Evolutionary conservation across 2,888 invertebrate genomes (phyloP).

Genomic region (Tetranychus truncatus): DNA sequence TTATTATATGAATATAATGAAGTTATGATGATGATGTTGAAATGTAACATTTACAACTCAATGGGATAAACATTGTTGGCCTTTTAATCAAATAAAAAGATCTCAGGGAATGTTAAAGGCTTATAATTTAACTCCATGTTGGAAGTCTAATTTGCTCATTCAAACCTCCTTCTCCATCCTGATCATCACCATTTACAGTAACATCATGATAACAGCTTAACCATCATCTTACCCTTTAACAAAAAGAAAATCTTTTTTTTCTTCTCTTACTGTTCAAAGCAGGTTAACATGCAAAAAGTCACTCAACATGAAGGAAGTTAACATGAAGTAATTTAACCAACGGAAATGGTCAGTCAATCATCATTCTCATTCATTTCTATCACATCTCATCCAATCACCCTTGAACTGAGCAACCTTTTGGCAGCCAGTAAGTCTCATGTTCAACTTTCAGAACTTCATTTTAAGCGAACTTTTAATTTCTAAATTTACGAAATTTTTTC

Average conservation of each 20-base stretch:
- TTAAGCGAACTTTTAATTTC: too few relatives aligned
- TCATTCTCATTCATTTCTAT: background rate
- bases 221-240: too few relatives aligned
- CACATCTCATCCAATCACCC: background rate
- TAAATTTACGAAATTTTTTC: too few relatives aligned
- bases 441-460: too few relatives aligned
- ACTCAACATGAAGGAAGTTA: background rate
- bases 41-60: too few relatives aligned
- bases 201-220: too few relatives aligned
- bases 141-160: background rate
- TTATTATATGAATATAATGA: background rate
- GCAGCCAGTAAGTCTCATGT: background rate
- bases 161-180: background rate
- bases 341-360: slow-evolving; percentile 1
- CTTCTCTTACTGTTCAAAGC: background rate
- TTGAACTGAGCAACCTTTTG: background rate
- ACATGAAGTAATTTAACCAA: background rate
- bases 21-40: background rate
- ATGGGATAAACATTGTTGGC: too few relatives aligned
- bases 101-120: background rate
- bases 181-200: background rate
- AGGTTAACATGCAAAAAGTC: background rate
- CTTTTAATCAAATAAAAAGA: background rate
- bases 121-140: background rate
- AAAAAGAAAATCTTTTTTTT: background rate